These are phyloP conservation scores for Abrostola tripartita DNA, from an alignment of 2,888 invertebrate species.

Conservation along the genomic window DNA sequence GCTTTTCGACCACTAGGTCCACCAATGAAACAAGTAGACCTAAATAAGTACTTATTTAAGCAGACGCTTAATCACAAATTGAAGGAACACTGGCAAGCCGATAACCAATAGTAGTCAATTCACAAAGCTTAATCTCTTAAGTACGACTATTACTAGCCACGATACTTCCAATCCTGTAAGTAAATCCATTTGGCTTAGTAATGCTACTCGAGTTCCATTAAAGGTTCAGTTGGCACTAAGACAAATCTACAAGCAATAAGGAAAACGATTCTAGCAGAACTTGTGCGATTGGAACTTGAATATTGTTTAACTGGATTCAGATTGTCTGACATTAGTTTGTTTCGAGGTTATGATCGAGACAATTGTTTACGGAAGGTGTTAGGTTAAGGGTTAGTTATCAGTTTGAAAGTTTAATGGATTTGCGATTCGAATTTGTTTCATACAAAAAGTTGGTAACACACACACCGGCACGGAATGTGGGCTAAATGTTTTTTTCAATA, in stretches of 20 bases:
- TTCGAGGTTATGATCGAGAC: not conserved
- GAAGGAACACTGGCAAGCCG: not conserved
- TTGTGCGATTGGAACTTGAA: not conserved
- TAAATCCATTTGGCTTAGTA: constrained; percentile 20
- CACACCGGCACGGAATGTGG: no score
- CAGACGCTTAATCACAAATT: not conserved
- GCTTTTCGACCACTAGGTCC: no score
- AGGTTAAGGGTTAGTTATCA: no score
- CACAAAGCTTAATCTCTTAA: constrained; percentile 16
- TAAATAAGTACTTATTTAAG: no score
- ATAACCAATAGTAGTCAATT: constrained; percentile 13
- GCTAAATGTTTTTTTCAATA: no score
- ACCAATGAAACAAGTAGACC: no score
- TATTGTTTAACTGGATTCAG: constrained; percentile 26
- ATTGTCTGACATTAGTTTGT: constrained; percentile 10
- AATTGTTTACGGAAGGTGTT: not conserved
- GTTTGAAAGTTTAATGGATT: no score
- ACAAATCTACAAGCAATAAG: constrained; percentile 34
- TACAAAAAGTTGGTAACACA: no score
- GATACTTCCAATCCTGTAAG: constrained; percentile 8
- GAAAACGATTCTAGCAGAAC: constrained; percentile 13
- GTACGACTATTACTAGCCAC: constrained; percentile 9
- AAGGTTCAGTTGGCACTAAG: constrained; percentile 18
- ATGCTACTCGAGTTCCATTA: constrained; percentile 11
- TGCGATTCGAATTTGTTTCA: no score